Evolutionary conservation across 2,888 invertebrate genomes (phyloP), one percentile per base, ranked within the genome.

Genomic region (Scrobipalpa costella): DNA sequence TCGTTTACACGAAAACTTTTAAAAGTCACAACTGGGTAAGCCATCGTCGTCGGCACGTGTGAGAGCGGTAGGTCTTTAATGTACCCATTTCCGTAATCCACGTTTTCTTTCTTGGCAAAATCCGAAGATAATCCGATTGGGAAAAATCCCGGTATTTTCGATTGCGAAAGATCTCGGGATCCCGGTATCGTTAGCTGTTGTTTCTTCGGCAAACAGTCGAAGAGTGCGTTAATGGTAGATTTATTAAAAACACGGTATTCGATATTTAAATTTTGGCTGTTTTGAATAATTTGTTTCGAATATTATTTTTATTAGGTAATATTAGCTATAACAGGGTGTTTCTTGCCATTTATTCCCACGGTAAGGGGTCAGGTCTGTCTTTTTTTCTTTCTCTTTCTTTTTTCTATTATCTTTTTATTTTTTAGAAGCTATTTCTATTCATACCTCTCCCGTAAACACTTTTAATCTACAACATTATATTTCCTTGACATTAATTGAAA

Each of bases 81-180:
- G 58, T 40, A 40, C 38, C 58, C 58, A 79, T 84, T 84, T 78
- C 75, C 77, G 78, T 82, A 82, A 86, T 80, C 82, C 77, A 73
- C 73, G 74, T 76, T 82, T 80, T 84, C 74, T 84, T 75, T 83
- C 77, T 76, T 67, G 67, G 64, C 66, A 64, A 71, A 40, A 58
- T 21, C 58, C 40, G 17, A 9, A 19, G n/a, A 69, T 79, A 81
- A 81, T 78, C 76, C 73, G 73, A 79, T 84, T 78, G 71, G 66
- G 69, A 71, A 66, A 64, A 5, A 27, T 27, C 27, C 27, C 27
- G 27, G 27, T 27, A 27, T 27, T 5, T 27, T 5, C 27, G 27
- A 27, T 27, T 27, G 2, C 2, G 27, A 27, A 27, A 27, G 27
- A 27, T 27, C 27, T 5, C 27, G 27, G 27, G 69, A 73, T 68